A percentile compares a stretch with the other conserved stretches of the same genome.
These are phyloP conservation scores for Hyperoplus immaculatus DNA, from an alignment of 2,797 vertebrate species.

Conservation along the genomic window DNA sequence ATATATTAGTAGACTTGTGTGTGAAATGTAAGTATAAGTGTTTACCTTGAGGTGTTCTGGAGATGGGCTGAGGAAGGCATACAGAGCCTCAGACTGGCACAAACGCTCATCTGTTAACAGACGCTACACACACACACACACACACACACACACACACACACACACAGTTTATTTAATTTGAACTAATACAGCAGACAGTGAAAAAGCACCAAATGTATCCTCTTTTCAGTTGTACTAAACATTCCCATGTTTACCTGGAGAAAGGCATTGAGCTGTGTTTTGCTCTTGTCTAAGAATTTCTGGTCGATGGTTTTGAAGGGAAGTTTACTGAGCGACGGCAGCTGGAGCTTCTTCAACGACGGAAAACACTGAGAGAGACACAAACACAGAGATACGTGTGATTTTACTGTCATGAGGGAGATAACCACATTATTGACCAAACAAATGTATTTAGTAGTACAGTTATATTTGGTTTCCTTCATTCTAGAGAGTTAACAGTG, in stretches of 20 bases:
- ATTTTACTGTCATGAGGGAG: background rate
- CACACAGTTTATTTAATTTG: constrained; percentile 1
- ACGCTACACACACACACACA: constrained; percentile 56
- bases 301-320: constrained; percentile 99
- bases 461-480: background rate
- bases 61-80: constrained; percentile 97
- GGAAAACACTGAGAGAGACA: constrained; percentile 91
- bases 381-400: background rate
- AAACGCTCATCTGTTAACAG: constrained; percentile 94
- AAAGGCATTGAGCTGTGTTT: constrained; percentile 96
- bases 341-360: constrained; percentile 96
- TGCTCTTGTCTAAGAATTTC: constrained; percentile 98
- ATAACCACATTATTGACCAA: background rate
- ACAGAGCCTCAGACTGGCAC: constrained; percentile 97
- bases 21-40: background rate
- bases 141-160: constrained; percentile 21
- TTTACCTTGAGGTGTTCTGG: constrained; percentile 96
- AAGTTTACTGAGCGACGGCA: constrained; percentile 97
- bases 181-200: background rate
- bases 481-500: background rate
- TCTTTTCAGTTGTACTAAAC: background rate
- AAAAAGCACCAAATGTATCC: background rate
- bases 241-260: constrained; percentile 89
- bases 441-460: background rate
- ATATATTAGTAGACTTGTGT: background rate